These are phyloP conservation scores for Microctenopoma stevenorrisi DNA, from an alignment of 2,797 vertebrate species.

Conservation along the genomic window DNA sequence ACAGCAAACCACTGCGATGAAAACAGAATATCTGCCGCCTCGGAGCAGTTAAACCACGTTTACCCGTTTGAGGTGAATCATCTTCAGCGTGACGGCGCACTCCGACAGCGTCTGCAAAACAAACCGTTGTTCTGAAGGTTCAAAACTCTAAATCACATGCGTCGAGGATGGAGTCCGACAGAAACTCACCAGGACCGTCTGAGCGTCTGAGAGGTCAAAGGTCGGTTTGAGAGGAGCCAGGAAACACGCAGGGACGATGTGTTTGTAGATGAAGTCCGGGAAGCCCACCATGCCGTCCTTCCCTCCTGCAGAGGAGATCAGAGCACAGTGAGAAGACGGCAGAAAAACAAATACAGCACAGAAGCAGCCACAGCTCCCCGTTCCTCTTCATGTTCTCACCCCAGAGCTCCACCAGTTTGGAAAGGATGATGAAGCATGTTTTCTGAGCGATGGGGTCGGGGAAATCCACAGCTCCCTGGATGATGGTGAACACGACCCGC, in stretches of 20 bases:
- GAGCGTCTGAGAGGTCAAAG: constrained; percentile 96
- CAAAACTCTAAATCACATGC: rapidly evolving
- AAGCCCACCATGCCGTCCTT: constrained; percentile 97
- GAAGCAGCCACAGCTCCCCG: neutral
- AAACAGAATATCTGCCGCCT: neutral
- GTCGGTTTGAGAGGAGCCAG: constrained; percentile 96
- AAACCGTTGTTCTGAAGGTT: neutral
- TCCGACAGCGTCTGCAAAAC: constrained; percentile 92
- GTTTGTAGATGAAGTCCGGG: constrained; percentile 98
- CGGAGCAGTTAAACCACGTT: neutral
- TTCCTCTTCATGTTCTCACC: constrained; percentile 80
- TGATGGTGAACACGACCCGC: constrained; percentile 92
- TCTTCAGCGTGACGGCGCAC: constrained; percentile 94
- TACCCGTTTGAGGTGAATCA: constrained; percentile 97
- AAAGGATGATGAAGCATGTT: constrained; percentile 98
- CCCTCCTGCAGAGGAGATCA: constrained; percentile 84
- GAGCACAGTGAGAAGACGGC: neutral
- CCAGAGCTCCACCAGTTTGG: constrained; percentile 96
- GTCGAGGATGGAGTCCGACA: neutral
- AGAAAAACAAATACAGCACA: neutral
- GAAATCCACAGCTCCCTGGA: constrained; percentile 97
- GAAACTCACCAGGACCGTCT: constrained; percentile 92
- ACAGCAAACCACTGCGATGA: neutral
- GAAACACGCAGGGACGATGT: constrained; percentile 97
- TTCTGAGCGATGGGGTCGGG: constrained; percentile 98